Evolutionary conservation across 2,113 vertebrate species (phyloP).

Genomic region (Dasyurus viverrinus): DNA sequence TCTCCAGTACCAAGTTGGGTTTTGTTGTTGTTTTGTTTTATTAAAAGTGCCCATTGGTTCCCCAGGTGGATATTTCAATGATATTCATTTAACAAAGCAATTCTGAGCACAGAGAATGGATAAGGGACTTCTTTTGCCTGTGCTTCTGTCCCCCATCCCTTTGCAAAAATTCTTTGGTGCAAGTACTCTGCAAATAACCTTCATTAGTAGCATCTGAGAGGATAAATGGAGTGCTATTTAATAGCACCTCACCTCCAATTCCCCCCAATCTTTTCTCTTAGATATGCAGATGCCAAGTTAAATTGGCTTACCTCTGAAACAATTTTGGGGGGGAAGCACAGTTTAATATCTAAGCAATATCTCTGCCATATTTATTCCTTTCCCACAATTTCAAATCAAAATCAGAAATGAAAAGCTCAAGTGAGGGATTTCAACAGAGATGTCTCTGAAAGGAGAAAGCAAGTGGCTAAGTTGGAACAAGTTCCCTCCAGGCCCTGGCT

Average conservation of each 20-base stretch:
- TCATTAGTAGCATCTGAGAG: neutral
- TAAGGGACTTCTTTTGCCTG: constrained; percentile 16
- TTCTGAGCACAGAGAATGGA: constrained; percentile 6
- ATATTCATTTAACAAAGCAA: neutral
- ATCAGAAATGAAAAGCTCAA: constrained; percentile 44
- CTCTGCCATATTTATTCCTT: constrained; percentile 4
- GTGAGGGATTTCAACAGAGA: neutral
- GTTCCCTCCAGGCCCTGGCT: neutral
- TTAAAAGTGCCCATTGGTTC: neutral
- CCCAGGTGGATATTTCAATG: constrained; percentile 15
- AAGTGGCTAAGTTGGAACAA: neutral
- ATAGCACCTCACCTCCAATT: neutral
- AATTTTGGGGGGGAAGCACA: constrained; percentile 1
- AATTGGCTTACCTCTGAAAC: constrained; percentile 64
- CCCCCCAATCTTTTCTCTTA: constrained; percentile 47
- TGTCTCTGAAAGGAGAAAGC: neutral
- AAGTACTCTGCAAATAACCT: constrained; percentile 17
- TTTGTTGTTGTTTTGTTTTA: constrained; percentile 18
- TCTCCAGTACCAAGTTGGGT: neutral
- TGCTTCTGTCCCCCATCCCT: neutral
- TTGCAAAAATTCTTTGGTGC: constrained; percentile 39
- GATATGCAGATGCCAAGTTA: constrained; percentile 52
- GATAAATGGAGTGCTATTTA: neutral
- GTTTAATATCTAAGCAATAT: constrained; percentile 17
- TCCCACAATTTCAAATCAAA: constrained; percentile 7